Percentiles rank a stretch among this genome's conserved stretches.
phyloP scores from a whole-genome alignment of 2,888 invertebrate genomes.

The Argynnis bischoffii region DNA sequence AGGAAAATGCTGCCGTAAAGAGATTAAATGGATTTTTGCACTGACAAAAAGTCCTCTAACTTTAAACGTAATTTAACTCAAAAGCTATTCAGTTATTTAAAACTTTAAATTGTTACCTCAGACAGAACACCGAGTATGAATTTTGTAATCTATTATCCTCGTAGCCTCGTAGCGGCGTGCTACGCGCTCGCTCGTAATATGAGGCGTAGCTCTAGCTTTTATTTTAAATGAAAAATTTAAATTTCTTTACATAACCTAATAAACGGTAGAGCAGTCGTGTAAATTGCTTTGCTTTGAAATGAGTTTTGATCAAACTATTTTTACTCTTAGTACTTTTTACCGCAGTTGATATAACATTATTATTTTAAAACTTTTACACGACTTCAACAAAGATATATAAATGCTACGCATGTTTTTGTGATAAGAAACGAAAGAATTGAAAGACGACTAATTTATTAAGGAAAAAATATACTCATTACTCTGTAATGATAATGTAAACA shows the following conservation, averaged over 20 bases:
- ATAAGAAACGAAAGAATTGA: too few relatives aligned
- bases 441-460: too few relatives aligned
- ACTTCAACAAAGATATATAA: background rate
- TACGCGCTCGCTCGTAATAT: conserved; percentile 4
- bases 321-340: background rate
- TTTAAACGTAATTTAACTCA: conserved; percentile 8
- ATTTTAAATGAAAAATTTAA: conserved; percentile 14
- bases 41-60: background rate
- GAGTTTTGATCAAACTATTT: background rate
- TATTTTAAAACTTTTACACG: background rate
- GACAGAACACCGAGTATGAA: conserved; percentile 10
- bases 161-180: conserved; percentile 6
- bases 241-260: conserved; percentile 12
- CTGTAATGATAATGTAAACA: too few relatives aligned
- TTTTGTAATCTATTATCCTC: conserved; percentile 23
- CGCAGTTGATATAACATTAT: background rate
- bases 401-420: too few relatives aligned
- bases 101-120: conserved; percentile 8
- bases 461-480: too few relatives aligned
- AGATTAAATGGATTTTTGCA: conserved; percentile 7
- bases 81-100: conserved; percentile 7
- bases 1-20: conserved; percentile 6
- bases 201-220: conserved; percentile 7
- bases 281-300: conserved; percentile 10
- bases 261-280: conserved; percentile 14